Evolutionary conservation across 2,797 vertebrate species (phyloP), one percentile per base, ranked within the genome.

Genomic region (Micropoecilia bifurca): DNA sequence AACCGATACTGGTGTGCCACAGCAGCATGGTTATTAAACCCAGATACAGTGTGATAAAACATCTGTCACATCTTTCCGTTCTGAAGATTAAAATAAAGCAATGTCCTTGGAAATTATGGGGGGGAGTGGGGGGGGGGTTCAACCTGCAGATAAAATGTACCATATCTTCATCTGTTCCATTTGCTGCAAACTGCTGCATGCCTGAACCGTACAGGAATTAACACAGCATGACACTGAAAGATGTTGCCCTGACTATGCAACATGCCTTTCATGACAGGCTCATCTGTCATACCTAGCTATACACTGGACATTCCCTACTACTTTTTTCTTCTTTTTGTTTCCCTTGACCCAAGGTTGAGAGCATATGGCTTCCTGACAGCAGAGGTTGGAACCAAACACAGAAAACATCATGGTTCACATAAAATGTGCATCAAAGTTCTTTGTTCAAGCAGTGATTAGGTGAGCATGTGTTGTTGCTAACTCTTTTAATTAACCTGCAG

Each of bases 251-350:
- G 53, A 82, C 76, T 10, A 30, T 69, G 33, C 30, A 80, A 46
- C 75, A 71, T 20, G 5, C 25, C 33, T 55, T 16, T 22, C 43
- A 28, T 66, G 82, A 88, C 77, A 82, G 77, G 30, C 83, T 82
- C 76, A 86, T 92, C 74, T 50, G 71, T 91, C 80, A 87, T 76
- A 36, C 55, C 68, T 76, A 55, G 36, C 47, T 25, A 46, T 22
- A 28, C 73, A 74, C 33, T 45, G 47, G 61, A 79, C n/a, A 41
- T 53, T 79, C 53, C 22, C 53, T 53, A 4, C 30, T 14, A 36
- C 36, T 3, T 43, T 59, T 48, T 45, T 81, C 50, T 25, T 73
- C 66, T 50, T 71, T 53, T 22, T 71, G 57, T 68, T 63, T 43
- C n/a, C n/a, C 53, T 63, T 46, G 45, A 85, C 77, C 55, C 41